Base-by-base conservation (phyloP, 2,888 invertebrate genomes). In the Poecilus cupreus region DNA sequence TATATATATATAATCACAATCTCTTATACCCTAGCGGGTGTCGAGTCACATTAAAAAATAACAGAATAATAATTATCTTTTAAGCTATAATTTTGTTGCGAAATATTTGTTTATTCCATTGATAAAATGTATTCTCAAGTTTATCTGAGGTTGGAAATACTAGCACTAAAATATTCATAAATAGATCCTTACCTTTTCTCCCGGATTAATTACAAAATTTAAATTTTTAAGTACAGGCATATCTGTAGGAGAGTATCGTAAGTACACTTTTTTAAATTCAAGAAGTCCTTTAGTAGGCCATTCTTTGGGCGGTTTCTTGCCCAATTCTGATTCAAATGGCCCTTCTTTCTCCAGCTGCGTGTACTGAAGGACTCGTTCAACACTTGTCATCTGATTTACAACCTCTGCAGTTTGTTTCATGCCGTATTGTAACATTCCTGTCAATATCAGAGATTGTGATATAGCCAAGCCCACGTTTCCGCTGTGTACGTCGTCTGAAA, bases 341-440 rank as follows among this genome's bases (percentile, higher is more conserved):
- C 92, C 92, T 88, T 97, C 96, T 51, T 93, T 91, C 0, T 94
- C 93, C 24, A 97, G 88, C 13, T 93, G 90, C 0, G 94, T 93
- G 88, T 96, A 97, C 86, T 96, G 95, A 22, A 95, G 87, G 1
- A 97, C 93, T 74, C 97, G 91, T 87, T 97, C 97, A 0, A 97
- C 96, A 75, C 94, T 93, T 3, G 94, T 94, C 94, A 95, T 94
- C 85, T 94, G 93, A n/a, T 93, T 93, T 74, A 94, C 90, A 24
- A 93, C 92, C 87, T 96, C 96, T 0, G 96, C 94, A 37, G 94
- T 92, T 87, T 96, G 95, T 81, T 96, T 91, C 83, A 96, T 93
- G 6, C 95, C 95, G 89, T 94, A 93, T 87, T 96, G 96, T 81
- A 96, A 92, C 94, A 96, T 94, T 83, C 94, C 96, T 79, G 95